Evolutionary conservation across 2,797 vertebrate genomes (phyloP).

Genomic region (Enteromius anoplus): DNA sequence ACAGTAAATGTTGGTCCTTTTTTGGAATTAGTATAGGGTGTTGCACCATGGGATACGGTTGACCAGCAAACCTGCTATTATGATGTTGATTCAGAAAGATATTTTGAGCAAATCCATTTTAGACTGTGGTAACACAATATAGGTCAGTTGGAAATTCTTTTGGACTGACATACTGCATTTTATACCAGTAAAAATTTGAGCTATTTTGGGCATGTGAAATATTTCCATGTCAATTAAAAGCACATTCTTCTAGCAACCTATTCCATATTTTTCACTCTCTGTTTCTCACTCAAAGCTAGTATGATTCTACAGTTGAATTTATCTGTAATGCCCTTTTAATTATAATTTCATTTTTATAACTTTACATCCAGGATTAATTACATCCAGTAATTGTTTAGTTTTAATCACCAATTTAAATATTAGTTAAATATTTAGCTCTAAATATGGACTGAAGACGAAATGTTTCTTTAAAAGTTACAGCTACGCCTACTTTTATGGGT

Average conservation of each 20-base stretch:
- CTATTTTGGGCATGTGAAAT: slow-evolving; percentile 56
- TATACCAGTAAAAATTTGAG: slow-evolving; percentile 68
- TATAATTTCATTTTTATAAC: neutral
- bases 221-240: slow-evolving; percentile 45
- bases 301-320: slow-evolving; percentile 16
- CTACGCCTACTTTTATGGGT: neutral
- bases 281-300: neutral
- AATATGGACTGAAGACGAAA: neutral
- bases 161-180: slow-evolving; percentile 69
- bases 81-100: slow-evolving; percentile 63
- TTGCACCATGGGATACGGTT: slow-evolving; percentile 61
- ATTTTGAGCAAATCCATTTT: slow-evolving; percentile 60
- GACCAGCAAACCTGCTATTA: slow-evolving; percentile 71
- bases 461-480: neutral
- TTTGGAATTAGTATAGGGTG: slow-evolving; percentile 63
- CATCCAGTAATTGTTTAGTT: neutral
- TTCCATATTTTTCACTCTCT: slow-evolving; percentile 17
- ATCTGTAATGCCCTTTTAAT: neutral
- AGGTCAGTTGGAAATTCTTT: slow-evolving; percentile 76
- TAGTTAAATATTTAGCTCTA: neutral
- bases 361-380: neutral
- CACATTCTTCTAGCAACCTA: slow-evolving; percentile 21
- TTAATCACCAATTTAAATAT: neutral
- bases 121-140: slow-evolving; percentile 70
- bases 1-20: slow-evolving; percentile 38